phyloP scores from a whole-genome alignment of 2,113 vertebrate species.

The Menura novaehollandiae region DNA sequence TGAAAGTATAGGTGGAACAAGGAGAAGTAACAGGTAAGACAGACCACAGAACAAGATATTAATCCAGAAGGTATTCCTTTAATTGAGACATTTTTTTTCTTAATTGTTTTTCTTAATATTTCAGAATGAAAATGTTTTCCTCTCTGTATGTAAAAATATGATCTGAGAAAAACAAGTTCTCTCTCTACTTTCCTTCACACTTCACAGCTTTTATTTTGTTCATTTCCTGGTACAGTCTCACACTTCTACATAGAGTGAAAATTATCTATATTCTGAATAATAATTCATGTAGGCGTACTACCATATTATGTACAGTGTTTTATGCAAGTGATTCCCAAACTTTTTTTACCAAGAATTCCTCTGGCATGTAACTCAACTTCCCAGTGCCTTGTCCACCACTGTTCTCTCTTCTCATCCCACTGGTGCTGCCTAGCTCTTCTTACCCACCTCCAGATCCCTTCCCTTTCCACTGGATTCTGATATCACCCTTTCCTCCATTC shows the following conservation, averaged over 20 bases:
- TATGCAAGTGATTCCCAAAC: background rate
- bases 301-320: background rate
- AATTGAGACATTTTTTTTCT: background rate
- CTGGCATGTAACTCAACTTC: background rate
- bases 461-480: background rate
- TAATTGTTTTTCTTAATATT: background rate
- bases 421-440: background rate
- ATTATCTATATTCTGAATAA: background rate
- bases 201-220: background rate
- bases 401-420: background rate
- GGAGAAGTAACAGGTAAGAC: background rate
- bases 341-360: background rate
- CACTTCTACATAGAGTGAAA: background rate
- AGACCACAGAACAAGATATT: background rate
- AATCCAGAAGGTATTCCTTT: background rate
- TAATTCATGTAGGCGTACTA: background rate
- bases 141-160: background rate
- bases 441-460: background rate
- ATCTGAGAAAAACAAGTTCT: background rate
- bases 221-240: background rate
- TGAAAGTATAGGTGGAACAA: background rate
- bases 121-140: background rate
- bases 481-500: background rate
- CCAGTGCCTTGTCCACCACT: background rate
- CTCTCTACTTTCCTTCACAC: background rate